A percentile compares a stretch with the other conserved stretches of the same genome.
These are phyloP conservation scores for Gallinago paraguaiae DNA, from an alignment of 2,113 vertebrate species.

Conservation along the genomic window DNA sequence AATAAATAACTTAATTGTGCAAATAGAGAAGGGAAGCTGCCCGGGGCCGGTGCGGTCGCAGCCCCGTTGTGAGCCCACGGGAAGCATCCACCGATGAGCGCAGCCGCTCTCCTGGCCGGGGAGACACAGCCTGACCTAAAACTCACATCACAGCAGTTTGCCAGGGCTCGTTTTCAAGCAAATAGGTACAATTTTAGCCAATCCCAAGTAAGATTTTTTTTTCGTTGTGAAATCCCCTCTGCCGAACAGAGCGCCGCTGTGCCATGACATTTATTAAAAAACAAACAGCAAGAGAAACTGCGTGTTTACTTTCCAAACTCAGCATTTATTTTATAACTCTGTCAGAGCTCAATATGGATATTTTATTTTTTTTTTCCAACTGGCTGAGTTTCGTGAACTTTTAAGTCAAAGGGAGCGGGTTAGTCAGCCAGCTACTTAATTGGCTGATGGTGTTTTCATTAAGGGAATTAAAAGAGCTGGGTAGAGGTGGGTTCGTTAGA, in stretches of 20 bases:
- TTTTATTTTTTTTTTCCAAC: neutral
- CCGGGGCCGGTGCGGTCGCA: rapidly evolving
- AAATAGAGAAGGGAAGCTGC: neutral
- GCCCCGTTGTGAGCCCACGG: rapidly evolving
- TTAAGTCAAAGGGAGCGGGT: constrained; percentile 12
- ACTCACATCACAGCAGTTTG: neutral
- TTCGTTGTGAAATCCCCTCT: neutral
- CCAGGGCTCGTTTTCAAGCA: neutral
- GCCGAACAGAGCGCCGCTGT: constrained; percentile 12
- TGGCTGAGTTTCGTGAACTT: constrained; percentile 3
- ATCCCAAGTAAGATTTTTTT: neutral
- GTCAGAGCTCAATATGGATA: neutral
- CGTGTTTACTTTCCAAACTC: neutral
- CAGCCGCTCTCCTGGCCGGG: rapidly evolving
- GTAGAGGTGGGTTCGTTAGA: neutral
- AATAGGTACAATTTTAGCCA: neutral
- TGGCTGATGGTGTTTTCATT: neutral
- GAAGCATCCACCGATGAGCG: neutral
- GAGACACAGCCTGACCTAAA: neutral
- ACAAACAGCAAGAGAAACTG: constrained; percentile 4
- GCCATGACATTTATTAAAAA: neutral
- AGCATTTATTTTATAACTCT: constrained; percentile 42
- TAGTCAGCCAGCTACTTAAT: neutral
- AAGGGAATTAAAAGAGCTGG: neutral
- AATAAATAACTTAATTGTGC: neutral